Evolutionary conservation across 2,888 invertebrate species (phyloP), one percentile per base, ranked within the genome.

Genomic region (Stictocephala bisonia): DNA sequence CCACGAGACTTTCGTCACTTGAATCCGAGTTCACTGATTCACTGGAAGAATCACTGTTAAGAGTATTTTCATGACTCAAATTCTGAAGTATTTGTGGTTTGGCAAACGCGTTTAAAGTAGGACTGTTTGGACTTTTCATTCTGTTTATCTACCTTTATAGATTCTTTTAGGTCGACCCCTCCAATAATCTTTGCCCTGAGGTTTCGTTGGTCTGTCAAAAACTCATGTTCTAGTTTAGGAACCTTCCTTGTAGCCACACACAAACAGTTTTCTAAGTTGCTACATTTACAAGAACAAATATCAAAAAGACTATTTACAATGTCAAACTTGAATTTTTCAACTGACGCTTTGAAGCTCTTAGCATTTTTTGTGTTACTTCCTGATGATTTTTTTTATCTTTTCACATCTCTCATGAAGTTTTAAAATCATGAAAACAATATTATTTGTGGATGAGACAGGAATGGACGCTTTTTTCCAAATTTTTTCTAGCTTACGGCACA

Each of bases 241-340:
- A 44, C 44, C 15, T 44, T 44, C 15, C 15, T 44, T 9, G 7
- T 15, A 44, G 15, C 15, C 7, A 15, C 4, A 15, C 44, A 44
- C 7, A 44, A n/a, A 15, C 44, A 44, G 44, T 44, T 44, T 9
- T 15, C 15, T 9, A 44, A 15, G 44, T 44, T n/a, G n/a, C n/a
- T 15, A 44, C 44, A 44, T 44, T 44, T 44, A 15, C 44, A 44
- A 44, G 44, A n/a, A 44, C 44, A 44, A 44, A 44, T 44, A 44
- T 44, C 44, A 15, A 44, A 44, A 9, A 44, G 15, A n/a, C 4
- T 15, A 44, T 7, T 44, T 44, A n/a, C 44, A 44, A 15, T 44
- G 7, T 44, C 15, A 6, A 15, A 44, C 44, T 44, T 9, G 15
- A 44, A 44, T 9, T 15, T 44, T n/a, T 9, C 15, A n/a, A 44